phyloP scores from a whole-genome alignment of 2,113 vertebrate genomes.

The Microtus oregoni region DNA sequence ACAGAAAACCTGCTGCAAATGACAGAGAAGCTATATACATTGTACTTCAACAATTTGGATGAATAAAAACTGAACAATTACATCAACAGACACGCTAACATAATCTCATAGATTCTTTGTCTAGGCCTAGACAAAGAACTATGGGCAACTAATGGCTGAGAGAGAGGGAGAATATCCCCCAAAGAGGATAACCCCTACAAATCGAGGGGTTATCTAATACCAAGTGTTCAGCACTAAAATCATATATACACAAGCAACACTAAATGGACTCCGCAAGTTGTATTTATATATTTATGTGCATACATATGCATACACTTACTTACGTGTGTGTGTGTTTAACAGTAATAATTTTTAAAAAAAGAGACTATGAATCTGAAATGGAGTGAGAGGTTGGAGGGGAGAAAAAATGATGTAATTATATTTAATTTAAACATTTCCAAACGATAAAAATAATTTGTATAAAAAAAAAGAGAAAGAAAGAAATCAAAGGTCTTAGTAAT shows the following conservation, averaged over 20 bases:
- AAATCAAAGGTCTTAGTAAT: no score
- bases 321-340: neutral
- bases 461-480: no score
- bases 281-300: neutral
- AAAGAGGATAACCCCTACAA: neutral
- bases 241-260: neutral
- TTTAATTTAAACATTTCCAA: neutral
- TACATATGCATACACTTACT: neutral
- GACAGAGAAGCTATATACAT: neutral
- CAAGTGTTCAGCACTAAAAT: neutral
- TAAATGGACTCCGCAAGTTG: neutral
- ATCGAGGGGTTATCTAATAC: neutral
- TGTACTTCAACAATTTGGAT: neutral
- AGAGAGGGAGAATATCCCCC: neutral
- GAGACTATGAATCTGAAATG: neutral
- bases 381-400: neutral
- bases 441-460: neutral
- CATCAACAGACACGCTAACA: neutral
- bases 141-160: neutral
- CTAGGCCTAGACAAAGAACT: neutral
- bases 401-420: neutral
- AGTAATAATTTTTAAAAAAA: neutral
- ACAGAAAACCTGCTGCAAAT: neutral
- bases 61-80: neutral
- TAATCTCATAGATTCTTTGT: neutral